Evolutionary conservation across 2,113 vertebrate genomes (phyloP).

Genomic region (Pseudorectes ferrugineus): DNA sequence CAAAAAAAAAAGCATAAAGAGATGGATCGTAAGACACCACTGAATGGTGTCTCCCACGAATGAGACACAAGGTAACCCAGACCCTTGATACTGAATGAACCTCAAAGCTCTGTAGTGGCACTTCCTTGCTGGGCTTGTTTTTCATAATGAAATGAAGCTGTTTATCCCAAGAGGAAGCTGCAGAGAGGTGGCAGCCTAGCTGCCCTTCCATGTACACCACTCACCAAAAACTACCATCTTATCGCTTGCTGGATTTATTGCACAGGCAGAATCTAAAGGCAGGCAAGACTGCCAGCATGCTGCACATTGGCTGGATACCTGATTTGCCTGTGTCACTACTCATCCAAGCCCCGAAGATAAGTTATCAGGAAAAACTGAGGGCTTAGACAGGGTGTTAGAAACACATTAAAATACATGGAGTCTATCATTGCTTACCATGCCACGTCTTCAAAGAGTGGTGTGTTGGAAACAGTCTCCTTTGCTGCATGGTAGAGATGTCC

Average conservation of each 20-base stretch:
- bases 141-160: background rate
- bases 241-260: background rate
- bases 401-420: background rate
- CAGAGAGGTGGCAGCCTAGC: background rate
- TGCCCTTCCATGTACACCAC: background rate
- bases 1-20: background rate
- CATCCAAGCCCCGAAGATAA: background rate
- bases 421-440: background rate
- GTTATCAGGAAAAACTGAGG: background rate
- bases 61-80: background rate
- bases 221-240: background rate
- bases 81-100: background rate
- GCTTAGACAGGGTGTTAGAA: background rate
- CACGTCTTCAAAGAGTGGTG: background rate
- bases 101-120: background rate
- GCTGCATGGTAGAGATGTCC: rapidly evolving
- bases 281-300: background rate
- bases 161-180: background rate
- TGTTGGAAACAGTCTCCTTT: background rate
- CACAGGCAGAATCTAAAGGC: background rate
- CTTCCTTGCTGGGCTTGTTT: background rate
- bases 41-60: background rate
- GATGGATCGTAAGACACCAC: background rate
- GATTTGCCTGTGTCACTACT: background rate
- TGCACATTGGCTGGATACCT: background rate